Evolutionary conservation across 2,797 vertebrate species (phyloP), one percentile per base, ranked within the genome.

Genomic region (Sebastes alutus): DNA sequence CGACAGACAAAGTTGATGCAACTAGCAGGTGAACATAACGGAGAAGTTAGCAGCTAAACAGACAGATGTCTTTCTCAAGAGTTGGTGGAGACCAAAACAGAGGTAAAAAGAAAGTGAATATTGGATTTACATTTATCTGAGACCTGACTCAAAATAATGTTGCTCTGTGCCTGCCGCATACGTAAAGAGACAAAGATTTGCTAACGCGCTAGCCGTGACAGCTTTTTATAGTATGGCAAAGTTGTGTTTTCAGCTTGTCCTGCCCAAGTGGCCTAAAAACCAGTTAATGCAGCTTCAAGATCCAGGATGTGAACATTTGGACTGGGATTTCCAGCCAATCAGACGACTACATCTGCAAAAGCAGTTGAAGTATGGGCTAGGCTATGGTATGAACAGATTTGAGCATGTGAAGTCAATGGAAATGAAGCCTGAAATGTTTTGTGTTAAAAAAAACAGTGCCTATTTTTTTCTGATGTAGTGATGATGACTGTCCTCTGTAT

Each of bases 391-490:
- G 1, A 29, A 49, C 25, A 61, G 60, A 72, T 87, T 42, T 74
- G 77, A 92, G 85, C 75, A 71, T 64, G 62, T 65, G 49, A 58
- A 76, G 30, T 49, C 60, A 32, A 60, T 65, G 54, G 27, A 87
- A 74, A 69, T 62, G 25, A 85, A 85, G 55, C 33, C 63, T 77
- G 72, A 77, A 25, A 55, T 78, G 75, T 81, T 86, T 81, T 78
- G 54, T 85, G 72, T 86, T 83, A 16, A 20, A 77, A 77, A 77
- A 80, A 88, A 77, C 85, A 91, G 90, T 93, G 93, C 93, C 91
- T 93, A 77, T 82, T 78, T 89, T 63, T 69, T 35, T 75, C 70
- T 81, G 63, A 46, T 81, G 68, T 79, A 25, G 74, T 76, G 61
- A 77, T 67, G 22, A 82, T 77, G 61, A 49, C 69, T 54, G 72